Conservation (phyloP, 2,888 invertebrate species). For the Hypolimnas misippus region DNA sequence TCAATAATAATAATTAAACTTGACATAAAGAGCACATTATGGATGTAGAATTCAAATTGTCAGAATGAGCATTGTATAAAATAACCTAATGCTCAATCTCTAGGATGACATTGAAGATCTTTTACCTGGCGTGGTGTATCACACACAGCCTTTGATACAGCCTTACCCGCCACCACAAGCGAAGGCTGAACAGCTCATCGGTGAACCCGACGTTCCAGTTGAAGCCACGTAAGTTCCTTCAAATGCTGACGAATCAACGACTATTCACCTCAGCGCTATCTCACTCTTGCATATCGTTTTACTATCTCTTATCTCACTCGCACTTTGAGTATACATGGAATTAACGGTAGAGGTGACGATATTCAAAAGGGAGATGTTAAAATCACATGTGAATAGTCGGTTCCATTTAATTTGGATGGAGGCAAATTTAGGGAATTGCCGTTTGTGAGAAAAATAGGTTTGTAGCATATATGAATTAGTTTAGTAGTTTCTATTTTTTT, state of each 20-base stretch:
- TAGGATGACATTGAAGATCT: conserved; percentile 84
- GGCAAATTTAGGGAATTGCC: not conserved
- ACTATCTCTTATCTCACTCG: not conserved
- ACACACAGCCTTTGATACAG: conserved; percentile 87
- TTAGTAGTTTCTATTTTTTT: no score
- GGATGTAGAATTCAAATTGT: no score
- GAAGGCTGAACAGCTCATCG: conserved; percentile 87
- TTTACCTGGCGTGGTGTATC: conserved; percentile 83
- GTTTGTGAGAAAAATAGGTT: no score
- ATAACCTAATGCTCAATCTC: conserved; percentile 18
- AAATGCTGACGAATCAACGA: conserved; percentile 8
- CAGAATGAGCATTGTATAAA: not conserved
- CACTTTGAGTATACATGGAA: not conserved
- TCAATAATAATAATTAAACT: not conserved
- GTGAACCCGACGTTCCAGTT: conserved; percentile 88
- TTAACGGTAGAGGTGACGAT: not conserved
- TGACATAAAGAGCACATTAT: not conserved
- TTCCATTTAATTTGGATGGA: not conserved
- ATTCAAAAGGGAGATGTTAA: not conserved
- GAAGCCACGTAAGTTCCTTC: conserved; percentile 90
- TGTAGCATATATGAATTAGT: no score
- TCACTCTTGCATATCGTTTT: conserved; percentile 1
- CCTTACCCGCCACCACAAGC: conserved; percentile 87
- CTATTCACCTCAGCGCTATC: conserved; percentile 1
- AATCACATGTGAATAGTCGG: conserved; percentile 1